Percentiles rank a stretch among this genome's conserved stretches.
Evolutionary conservation across 2,888 invertebrate species (phyloP).

Genomic region (Amiota mariae): DNA sequence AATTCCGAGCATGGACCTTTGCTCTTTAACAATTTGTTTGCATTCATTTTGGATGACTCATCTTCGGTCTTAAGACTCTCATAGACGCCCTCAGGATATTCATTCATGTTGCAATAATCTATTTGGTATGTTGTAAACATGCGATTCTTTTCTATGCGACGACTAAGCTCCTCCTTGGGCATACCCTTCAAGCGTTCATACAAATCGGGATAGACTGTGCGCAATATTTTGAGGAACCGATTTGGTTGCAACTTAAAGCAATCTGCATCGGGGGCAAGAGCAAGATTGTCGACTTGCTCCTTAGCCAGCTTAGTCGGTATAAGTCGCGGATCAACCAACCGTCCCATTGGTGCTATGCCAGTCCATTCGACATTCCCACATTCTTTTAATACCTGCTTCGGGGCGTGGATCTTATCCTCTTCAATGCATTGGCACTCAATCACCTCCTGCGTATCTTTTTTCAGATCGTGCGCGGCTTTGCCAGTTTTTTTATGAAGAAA

Average conservation of each 20-base stretch:
- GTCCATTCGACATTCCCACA: conserved; percentile 68
- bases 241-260: conserved; percentile 69
- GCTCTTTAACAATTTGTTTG: conserved; percentile 51
- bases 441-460: conserved; percentile 35
- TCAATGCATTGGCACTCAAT: conserved; percentile 62
- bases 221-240: conserved; percentile 69
- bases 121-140: conserved; percentile 77
- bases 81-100: conserved; percentile 69
- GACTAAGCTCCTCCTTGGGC: conserved; percentile 75
- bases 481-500: conserved; percentile 49
- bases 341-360: conserved; percentile 70
- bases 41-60: conserved; percentile 53
- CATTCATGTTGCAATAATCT: conserved; percentile 74
- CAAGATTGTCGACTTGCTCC: conserved; percentile 57
- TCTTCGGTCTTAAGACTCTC: conserved; percentile 59
- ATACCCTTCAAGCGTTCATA: conserved; percentile 75
- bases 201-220: conserved; percentile 75
- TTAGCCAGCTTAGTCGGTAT: conserved; percentile 61
- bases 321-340: conserved; percentile 65
- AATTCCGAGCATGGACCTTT: conserved; percentile 64
- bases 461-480: conserved; percentile 30
- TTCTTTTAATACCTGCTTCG: conserved; percentile 51
- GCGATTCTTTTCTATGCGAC: conserved; percentile 75
- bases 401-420: conserved; percentile 51
- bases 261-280: conserved; percentile 53